Percentiles rank a stretch among this genome's conserved stretches.
Conservation (phyloP, 2,113 vertebrate species). For the Sinocyclocheilus grahami region DNA sequence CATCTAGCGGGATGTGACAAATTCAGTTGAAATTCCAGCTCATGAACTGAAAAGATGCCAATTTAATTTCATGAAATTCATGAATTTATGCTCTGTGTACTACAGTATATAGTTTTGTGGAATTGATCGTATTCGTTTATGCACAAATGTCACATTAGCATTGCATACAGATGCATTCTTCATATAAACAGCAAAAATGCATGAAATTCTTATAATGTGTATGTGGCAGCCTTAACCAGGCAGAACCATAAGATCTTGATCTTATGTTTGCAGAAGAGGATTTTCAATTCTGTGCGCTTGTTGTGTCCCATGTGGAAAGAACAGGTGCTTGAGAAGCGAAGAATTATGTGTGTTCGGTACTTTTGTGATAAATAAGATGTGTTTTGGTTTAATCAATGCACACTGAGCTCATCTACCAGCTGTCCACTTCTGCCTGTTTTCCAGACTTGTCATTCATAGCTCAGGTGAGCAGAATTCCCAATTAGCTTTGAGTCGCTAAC, state of each 20-base stretch:
- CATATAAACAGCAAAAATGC: neutral
- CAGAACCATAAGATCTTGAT: conserved; percentile 17
- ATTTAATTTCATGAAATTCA: conserved; percentile 4
- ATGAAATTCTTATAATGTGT: neutral
- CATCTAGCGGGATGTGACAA: neutral
- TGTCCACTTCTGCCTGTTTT: conserved; percentile 25
- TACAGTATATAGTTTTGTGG: neutral
- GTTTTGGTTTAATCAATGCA: conserved; percentile 34
- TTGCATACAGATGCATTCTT: neutral
- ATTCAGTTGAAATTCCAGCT: neutral
- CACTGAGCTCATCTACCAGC: conserved; percentile 25
- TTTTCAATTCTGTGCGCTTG: conserved; percentile 15
- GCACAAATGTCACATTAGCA: conserved; percentile 9
- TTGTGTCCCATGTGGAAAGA: conserved; percentile 47
- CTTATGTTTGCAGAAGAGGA: neutral
- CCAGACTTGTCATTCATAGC: conserved; percentile 35
- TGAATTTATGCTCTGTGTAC: neutral
- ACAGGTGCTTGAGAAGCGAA: conserved; percentile 38
- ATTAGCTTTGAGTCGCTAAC: conserved; percentile 18
- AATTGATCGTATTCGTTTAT: neutral
- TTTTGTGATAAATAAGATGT: conserved; percentile 26
- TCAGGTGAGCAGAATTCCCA: conserved; percentile 41
- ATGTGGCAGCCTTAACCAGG: conserved; percentile 2
- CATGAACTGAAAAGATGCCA: neutral
- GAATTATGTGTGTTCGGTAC: conserved; percentile 14